Evolutionary conservation across 2,797 vertebrate species (phyloP).

Genomic region (Vespertilio murinus): DNA sequence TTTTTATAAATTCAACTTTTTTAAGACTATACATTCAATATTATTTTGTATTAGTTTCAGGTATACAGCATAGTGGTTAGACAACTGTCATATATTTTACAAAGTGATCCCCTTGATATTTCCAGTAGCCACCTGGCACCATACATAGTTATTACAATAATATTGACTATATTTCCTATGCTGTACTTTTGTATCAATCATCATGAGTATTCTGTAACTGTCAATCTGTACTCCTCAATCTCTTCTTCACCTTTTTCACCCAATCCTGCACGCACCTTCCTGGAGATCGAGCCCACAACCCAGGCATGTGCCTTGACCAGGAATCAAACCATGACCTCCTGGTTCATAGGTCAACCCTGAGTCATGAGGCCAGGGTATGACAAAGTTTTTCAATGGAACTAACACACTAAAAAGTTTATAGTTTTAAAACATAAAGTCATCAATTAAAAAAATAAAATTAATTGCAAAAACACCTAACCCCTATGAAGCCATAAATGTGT

Average conservation of each 20-base stretch:
- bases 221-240: background rate
- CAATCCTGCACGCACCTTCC: background rate
- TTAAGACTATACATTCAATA: too few relatives aligned
- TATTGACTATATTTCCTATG: too few relatives aligned
- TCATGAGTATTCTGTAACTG: background rate
- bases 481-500: background rate
- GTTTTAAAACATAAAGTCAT: background rate
- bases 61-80: background rate
- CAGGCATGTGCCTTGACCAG: too few relatives aligned
- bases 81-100: background rate
- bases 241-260: background rate
- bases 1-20: background rate
- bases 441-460: slow-evolving; percentile 40
- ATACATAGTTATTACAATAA: too few relatives aligned
- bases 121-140: background rate
- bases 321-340: too few relatives aligned
- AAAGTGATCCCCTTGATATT: too few relatives aligned
- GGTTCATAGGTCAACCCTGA: too few relatives aligned
- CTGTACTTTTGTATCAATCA: background rate
- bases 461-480: background rate
- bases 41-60: background rate
- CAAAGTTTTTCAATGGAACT: background rate
- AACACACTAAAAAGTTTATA: background rate
- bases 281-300: too few relatives aligned
- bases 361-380: background rate